phyloP scores from a whole-genome alignment of 2,888 invertebrate genomes.

The Euplagia quadripunctaria region DNA sequence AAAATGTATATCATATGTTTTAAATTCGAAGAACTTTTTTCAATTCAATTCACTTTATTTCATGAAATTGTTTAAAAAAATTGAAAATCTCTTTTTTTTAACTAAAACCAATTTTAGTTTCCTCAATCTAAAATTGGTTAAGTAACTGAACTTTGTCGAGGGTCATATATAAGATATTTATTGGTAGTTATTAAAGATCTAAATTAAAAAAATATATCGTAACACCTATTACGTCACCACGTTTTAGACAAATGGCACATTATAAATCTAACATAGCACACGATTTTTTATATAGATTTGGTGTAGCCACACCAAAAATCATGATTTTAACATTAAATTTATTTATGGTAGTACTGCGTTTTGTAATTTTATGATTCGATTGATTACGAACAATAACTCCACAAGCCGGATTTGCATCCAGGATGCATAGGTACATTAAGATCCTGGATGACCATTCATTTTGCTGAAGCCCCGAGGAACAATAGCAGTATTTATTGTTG shows the following conservation, averaged over 20 bases:
- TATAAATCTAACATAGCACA: background rate
- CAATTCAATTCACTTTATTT: too few relatives aligned
- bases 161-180: too few relatives aligned
- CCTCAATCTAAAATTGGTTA: too few relatives aligned
- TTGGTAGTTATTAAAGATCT: too few relatives aligned
- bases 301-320: background rate
- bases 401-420: background rate
- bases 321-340: background rate
- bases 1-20: too few relatives aligned
- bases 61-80: too few relatives aligned
- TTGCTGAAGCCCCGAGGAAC: constrained; percentile 27
- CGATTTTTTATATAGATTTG: background rate
- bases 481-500: constrained; percentile 33
- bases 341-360: background rate
- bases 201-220: background rate
- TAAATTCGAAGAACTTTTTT: too few relatives aligned
- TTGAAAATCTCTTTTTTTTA: too few relatives aligned
- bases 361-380: background rate
- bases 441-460: constrained; percentile 26
- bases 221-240: background rate
- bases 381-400: background rate
- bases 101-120: too few relatives aligned
- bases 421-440: constrained; percentile 7
- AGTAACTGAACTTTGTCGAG: too few relatives aligned
- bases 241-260: background rate